Conservation (phyloP, 2,113 vertebrate genomes). For the Malurus alboscapulatus region DNA sequence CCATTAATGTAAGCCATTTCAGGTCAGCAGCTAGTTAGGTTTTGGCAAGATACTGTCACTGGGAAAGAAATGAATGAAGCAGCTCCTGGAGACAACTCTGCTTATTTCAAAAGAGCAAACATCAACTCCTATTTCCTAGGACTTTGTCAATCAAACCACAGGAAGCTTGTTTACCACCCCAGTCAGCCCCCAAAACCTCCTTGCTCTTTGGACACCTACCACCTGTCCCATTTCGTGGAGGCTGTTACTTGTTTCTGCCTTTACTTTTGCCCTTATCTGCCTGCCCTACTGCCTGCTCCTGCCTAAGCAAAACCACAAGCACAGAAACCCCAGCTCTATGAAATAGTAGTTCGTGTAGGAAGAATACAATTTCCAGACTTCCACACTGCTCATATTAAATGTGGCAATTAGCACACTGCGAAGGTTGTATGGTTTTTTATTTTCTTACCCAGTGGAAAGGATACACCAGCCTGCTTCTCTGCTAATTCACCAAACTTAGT, state of each 20-base stretch:
- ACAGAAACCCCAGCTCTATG: neutral
- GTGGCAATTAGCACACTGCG: neutral
- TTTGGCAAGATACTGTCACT: neutral
- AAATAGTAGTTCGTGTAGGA: neutral
- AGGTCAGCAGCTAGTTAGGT: neutral
- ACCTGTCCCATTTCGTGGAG: accelerated
- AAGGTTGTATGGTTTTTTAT: accelerated
- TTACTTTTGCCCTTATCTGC: neutral
- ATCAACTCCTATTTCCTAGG: neutral
- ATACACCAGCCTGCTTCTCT: neutral
- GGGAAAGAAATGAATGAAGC: neutral
- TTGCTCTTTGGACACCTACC: neutral
- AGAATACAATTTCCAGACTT: neutral
- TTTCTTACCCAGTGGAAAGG: neutral
- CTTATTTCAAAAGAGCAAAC: neutral
- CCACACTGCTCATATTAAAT: neutral
- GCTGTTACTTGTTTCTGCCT: neutral
- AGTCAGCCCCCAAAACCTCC: neutral
- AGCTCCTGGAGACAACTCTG: neutral
- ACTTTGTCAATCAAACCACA: neutral
- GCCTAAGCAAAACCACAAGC: accelerated
- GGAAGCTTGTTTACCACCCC: neutral
- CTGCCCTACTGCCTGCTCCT: neutral
- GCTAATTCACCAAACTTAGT: neutral
- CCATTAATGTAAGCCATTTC: neutral